Evolutionary conservation across 1,140 invertebrate genomes (phyloP).

Genomic region (Ladona fulva): DNA sequence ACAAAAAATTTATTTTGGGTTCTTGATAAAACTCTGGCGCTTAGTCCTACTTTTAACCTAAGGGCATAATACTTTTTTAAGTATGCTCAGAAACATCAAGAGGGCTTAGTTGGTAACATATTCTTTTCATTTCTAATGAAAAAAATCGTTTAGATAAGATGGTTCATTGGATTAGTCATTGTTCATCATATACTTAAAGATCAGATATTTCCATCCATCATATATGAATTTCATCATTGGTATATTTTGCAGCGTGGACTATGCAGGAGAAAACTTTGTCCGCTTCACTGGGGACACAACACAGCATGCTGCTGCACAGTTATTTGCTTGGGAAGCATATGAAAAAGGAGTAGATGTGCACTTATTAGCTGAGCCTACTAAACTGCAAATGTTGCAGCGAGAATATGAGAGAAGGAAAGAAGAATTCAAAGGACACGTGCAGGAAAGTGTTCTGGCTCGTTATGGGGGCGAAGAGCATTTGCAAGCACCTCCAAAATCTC

Average conservation of each 20-base stretch:
- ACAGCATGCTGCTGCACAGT: constrained; percentile 79
- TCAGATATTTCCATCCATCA: too few species aligned
- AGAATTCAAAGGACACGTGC: constrained; percentile 66
- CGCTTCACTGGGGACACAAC: constrained; percentile 88
- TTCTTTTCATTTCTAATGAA: too few species aligned
- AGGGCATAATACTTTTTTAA: too few species aligned
- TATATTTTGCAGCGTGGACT: constrained; percentile 68
- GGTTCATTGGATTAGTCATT: too few species aligned
- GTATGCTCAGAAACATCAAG: too few species aligned
- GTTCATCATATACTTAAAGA: too few species aligned
- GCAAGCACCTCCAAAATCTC: constrained; percentile 68
- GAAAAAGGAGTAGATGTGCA: constrained; percentile 92
- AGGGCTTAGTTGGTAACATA: too few species aligned
- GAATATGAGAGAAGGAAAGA: constrained; percentile 87
- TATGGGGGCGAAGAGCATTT: constrained; percentile 92
- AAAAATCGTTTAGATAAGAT: too few species aligned
- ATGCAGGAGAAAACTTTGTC: constrained; percentile 93
- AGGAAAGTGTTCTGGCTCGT: constrained; percentile 67
- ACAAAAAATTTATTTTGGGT: too few species aligned
- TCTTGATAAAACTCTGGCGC: too few species aligned
- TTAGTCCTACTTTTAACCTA: too few species aligned
- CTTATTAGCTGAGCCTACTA: constrained; percentile 93
- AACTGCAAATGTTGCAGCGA: constrained; percentile 82
- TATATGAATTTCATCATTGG: too few species aligned
- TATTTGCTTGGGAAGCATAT: constrained; percentile 98